A percentile compares a stretch with the other conserved stretches of the same genome.
phyloP scores from a whole-genome alignment of 2,888 invertebrate species.

The Theristus sp. region DNA sequence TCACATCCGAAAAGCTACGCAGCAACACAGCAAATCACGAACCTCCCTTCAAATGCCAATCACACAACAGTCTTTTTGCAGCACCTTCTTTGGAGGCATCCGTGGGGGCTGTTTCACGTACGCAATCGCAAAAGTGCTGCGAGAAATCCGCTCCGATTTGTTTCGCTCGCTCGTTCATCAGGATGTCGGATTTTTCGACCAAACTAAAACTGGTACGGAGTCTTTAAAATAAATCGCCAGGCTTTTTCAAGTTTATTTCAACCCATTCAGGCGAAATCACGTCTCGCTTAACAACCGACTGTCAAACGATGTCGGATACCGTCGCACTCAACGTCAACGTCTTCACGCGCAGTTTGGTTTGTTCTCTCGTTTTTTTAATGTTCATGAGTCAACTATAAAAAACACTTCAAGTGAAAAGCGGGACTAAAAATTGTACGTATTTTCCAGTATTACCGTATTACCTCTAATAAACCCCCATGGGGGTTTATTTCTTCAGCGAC shows the following conservation, averaged over 20 bases:
- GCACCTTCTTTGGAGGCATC: conserved; percentile 27
- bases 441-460: no score
- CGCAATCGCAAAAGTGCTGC: conserved; percentile 25
- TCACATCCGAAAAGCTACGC: no score
- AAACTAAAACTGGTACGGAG: conserved; percentile 37
- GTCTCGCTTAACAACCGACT: conserved; percentile 33
- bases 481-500: no score
- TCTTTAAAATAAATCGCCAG: neutral
- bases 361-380: no score
- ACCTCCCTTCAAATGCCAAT: no score
- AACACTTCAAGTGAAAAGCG: no score
- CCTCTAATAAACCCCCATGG: no score
- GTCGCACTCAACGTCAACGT: conserved; percentile 31
- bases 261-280: conserved; percentile 28
- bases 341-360: conserved; percentile 26
- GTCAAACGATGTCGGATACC: conserved; percentile 31
- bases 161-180: conserved; percentile 26
- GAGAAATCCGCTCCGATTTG: conserved; percentile 24
- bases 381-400: no score
- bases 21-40: no score
- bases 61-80: no score
- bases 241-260: neutral
- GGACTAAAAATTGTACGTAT: no score
- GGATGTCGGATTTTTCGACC: conserved; percentile 32
- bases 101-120: conserved; percentile 29